These are phyloP conservation scores for Cynoglossus semilaevis DNA, from an alignment of 2,113 vertebrate genomes.

Conservation along the genomic window DNA sequence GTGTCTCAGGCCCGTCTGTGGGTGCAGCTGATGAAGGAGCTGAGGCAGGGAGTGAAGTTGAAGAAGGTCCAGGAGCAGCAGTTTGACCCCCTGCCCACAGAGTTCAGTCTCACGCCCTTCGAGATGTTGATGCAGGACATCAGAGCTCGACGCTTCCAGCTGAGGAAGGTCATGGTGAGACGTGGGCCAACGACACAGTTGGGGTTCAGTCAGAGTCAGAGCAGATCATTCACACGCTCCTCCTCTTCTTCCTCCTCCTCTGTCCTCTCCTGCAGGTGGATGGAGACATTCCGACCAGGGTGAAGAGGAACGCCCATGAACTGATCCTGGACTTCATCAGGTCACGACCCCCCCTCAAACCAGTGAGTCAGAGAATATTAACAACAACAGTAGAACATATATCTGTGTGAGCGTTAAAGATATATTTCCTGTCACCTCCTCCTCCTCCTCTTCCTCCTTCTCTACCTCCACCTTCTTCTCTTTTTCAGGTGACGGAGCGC, in stretches of 20 bases:
- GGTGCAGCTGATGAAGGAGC: conserved; percentile 96
- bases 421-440: too few species aligned
- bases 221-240: too few species aligned
- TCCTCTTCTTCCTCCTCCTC: too few species aligned
- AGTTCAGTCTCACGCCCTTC: conserved; percentile 95
- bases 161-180: conserved; percentile 96
- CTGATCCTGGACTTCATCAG: conserved; percentile 94
- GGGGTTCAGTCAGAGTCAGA: too few species aligned
- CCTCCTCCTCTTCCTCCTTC: too few species aligned
- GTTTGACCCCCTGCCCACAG: conserved; percentile 88
- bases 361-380: conserved; percentile 78
- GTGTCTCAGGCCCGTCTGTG: conserved; percentile 85
- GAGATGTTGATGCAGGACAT: conserved; percentile 99
- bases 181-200: too few species aligned
- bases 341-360: conserved; percentile 91
- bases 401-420: too few species aligned
- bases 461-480: background rate
- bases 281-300: conserved; percentile 84
- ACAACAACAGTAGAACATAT: too few species aligned
- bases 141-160: conserved; percentile 87
- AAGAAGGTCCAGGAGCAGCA: conserved; percentile 94
- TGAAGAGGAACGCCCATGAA: conserved; percentile 91
- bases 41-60: conserved; percentile 91
- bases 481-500: conserved; percentile 83
- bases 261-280: conserved; percentile 78